Base-by-base conservation (phyloP, 2,113 vertebrate genomes). In the Proteles cristata region DNA sequence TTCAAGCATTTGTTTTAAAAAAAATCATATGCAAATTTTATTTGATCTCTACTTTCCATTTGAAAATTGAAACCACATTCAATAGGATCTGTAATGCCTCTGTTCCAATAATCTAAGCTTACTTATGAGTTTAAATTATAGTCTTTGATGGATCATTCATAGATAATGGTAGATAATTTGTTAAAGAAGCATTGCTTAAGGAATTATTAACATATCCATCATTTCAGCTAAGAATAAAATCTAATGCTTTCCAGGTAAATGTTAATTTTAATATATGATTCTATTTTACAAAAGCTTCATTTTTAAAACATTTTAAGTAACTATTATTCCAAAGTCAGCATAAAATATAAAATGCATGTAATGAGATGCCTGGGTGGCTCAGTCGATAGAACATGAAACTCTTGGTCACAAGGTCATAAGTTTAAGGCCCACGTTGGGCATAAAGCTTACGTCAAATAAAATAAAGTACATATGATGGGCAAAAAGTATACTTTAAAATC, bases 1-100 rank as follows among this genome's bases (percentile, higher is more conserved):
- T 79, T 95, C 88, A 97, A 97, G 43, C 26, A 85, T 77, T 85
- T 76, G 45, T 87, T 80, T 12, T n/a, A 94, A 94, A 87, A 71
- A 88, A 94, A 83, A 94, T 93, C 12, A 39, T 55, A 88, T 87
- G 39, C 76, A 94, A 86, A 63, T 86, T 91, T 68, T 93, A 77
- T 93, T 95, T 83, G 55, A 21, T 61, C 79, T 73, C 21, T 90
- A 53, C 58, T 53, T 92, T 26, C 53, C 31, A 86, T 82, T 69
- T 88, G 87, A 93, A 97, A 96, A 89, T 74, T 82, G 43, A 96
- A 96, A 45, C 25, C 73, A 91, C 11, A 73, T 80, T 85, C 33
- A 88, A 16, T 84, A 95, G 43, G 33, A 58, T 63, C 33, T 69
- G 88, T 65, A 48, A 69, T 80, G 15, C 14, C 43, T 92, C 31